These are phyloP conservation scores for Notodonta ziczac DNA, from an alignment of 2,888 invertebrate genomes.

Conservation along the genomic window DNA sequence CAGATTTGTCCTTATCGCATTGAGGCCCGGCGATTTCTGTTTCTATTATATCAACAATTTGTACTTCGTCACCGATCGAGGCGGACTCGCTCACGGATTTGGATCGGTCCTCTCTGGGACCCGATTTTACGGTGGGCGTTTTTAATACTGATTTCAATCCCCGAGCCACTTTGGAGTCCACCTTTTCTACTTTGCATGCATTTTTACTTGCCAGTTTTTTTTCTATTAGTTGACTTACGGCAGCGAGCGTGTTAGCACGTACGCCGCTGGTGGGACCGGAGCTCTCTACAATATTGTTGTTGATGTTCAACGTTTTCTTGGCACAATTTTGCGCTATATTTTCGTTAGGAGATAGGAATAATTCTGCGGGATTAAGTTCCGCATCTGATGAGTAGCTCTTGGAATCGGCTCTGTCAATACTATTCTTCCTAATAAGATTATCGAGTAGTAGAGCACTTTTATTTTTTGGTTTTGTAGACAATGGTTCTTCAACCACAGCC, in stretches of 20 bases:
- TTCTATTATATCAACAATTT: constrained; percentile 33
- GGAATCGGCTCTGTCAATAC: constrained; percentile 79
- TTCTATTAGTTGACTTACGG: constrained; percentile 71
- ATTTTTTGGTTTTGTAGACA: constrained; percentile 66
- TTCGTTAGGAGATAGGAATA: constrained; percentile 74
- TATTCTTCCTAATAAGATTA: constrained; percentile 83
- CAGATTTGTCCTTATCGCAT: constrained; percentile 36
- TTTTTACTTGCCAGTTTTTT: constrained; percentile 72
- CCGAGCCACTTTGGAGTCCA: constrained; percentile 71
- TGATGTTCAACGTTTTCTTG: constrained; percentile 77
- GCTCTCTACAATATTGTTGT: constrained; percentile 77
- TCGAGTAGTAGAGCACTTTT: constrained; percentile 82
- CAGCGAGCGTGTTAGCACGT: constrained; percentile 67
- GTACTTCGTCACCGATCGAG: constrained; percentile 34
- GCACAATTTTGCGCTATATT: constrained; percentile 62
- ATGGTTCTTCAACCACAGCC: constrained; percentile 50
- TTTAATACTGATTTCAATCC: constrained; percentile 75
- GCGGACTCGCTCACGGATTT: constrained; percentile 44
- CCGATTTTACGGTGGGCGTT: constrained; percentile 59
- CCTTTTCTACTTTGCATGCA: constrained; percentile 69
- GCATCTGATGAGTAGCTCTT: constrained; percentile 68
- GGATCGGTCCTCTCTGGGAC: constrained; percentile 50
- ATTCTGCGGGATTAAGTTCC: constrained; percentile 73
- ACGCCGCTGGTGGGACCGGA: constrained; percentile 61
- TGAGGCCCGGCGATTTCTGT: constrained; percentile 27